A percentile compares a stretch with the other conserved stretches of the same genome.
Conservation (phyloP, 1,140 invertebrate species). For the Drosophila erecta region DNA sequence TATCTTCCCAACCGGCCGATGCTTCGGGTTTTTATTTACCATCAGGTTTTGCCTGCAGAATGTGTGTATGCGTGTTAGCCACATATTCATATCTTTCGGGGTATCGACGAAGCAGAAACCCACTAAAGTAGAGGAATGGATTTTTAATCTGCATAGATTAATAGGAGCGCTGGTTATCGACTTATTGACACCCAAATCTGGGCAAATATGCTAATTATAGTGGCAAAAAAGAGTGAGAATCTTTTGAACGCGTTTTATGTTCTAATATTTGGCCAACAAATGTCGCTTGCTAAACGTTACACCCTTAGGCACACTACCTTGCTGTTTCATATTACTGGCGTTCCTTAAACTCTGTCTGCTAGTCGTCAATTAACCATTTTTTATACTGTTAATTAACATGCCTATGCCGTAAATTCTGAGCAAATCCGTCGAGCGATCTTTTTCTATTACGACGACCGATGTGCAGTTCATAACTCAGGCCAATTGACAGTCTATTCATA, state of each 20-base stretch:
- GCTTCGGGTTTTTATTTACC: constrained; percentile 7
- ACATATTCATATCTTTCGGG: constrained; percentile 14
- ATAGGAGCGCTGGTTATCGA: constrained; percentile 17
- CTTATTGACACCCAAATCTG: constrained; percentile 20
- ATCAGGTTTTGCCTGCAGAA: constrained; percentile 34
- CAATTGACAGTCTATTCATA: constrained; percentile 66
- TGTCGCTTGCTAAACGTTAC: background rate
- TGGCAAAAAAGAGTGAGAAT: background rate
- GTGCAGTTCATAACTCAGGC: constrained; percentile 58
- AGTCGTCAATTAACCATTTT: constrained; percentile 21
- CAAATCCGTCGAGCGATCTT: constrained; percentile 22
- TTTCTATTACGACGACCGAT: constrained; percentile 29
- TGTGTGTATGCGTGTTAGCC: constrained; percentile 5
- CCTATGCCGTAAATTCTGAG: constrained; percentile 31
- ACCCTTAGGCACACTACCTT: constrained; percentile 6
- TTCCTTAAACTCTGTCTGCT: constrained; percentile 4
- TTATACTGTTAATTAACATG: constrained; percentile 43
- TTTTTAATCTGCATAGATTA: constrained; percentile 32
- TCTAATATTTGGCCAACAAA: too few relatives aligned
- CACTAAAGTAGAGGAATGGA: constrained; percentile 9
- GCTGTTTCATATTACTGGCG: background rate
- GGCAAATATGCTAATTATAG: background rate
- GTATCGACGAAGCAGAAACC: background rate
- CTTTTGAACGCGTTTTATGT: too few relatives aligned
- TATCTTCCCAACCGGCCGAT: constrained; percentile 46